Evolutionary conservation across 2,797 vertebrate genomes (phyloP), one percentile per base, ranked within the genome.

Genomic region (Acrocephalus scirpaceus): DNA sequence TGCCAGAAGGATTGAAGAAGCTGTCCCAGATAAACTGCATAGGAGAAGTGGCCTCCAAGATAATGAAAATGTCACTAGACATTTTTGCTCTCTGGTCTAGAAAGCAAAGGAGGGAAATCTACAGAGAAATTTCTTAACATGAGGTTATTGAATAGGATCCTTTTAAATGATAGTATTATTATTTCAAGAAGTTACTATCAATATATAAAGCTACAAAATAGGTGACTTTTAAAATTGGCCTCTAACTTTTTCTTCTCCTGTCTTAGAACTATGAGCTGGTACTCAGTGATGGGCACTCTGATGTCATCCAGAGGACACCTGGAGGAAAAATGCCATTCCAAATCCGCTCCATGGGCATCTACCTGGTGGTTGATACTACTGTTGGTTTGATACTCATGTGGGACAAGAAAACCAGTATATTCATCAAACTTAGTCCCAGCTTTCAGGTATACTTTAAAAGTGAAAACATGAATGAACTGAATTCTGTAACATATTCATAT

Each of bases 361-460:
- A 99, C 96, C 67, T 98, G 71, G 98, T 99, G 71, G 96, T 99
- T 95, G 98, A 98, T 9, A 97, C 98, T 15, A 94, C 96, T 17
- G 50, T 54, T 8, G 99, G 99, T 30, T 90, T 99, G n/a, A 97
- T 98, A 79, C 95, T 99, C 32, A 98, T 98, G 97, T 99, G 99
- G 99, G 99, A 99, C 97, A 98, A 94, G 96, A 99, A 98, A 97
- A 99, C 99, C 48, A 99, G 98, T 87, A 97, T 99, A 78, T 98
- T 98, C 94, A 98, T 99, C 92, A 98, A 98, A 88, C 97, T 99
- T 26, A 98, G 95, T 72, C 98, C 98, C 5, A 51, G 95, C 27
- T 98, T 98, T 96, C 97, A 98, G 98, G 99, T 99, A 96, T 65
- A 62, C 20, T 64, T 74, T 58, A 16, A 93, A 92, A 75, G 44